Evolutionary conservation across 2,113 vertebrate genomes (phyloP).

Genomic region (Phyllopteryx taeniolatus): DNA sequence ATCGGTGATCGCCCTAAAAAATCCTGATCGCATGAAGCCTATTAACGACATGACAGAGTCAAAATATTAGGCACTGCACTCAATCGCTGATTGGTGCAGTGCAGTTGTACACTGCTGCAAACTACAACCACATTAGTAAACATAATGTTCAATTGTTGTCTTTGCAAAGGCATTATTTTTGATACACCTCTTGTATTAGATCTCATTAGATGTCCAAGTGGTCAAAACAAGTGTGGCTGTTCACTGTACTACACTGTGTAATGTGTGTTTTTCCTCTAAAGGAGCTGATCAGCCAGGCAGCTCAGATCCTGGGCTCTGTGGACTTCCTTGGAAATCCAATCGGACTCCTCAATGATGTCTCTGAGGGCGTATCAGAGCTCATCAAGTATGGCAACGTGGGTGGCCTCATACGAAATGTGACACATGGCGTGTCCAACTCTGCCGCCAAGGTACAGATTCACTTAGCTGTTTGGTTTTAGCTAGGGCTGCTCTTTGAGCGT

Average conservation of each 20-base stretch:
- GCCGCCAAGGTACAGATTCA: constrained; percentile 86
- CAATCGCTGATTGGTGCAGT: too few relatives aligned
- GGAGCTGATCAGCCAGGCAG: constrained; percentile 96
- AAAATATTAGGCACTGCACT: too few relatives aligned
- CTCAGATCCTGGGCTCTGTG: constrained; percentile 93
- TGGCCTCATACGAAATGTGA: constrained; percentile 93
- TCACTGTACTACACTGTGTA: background rate
- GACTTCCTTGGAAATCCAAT: constrained; percentile 98
- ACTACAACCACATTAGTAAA: too few relatives aligned
- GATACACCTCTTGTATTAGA: too few relatives aligned
- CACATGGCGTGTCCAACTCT: constrained; percentile 96
- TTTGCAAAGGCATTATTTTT: too few relatives aligned
- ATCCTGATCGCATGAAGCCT: too few relatives aligned
- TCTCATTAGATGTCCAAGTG: background rate
- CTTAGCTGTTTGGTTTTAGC: background rate
- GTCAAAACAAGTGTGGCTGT: background rate
- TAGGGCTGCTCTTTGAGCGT: too few relatives aligned
- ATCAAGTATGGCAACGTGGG: constrained; percentile 95
- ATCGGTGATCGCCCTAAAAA: too few relatives aligned
- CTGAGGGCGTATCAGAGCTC: constrained; percentile 89
- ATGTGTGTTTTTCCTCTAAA: constrained; percentile 35
- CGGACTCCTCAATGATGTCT: constrained; percentile 92
- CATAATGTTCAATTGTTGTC: too few relatives aligned
- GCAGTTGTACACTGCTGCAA: too few relatives aligned
- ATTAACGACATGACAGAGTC: too few relatives aligned